Base-by-base conservation (phyloP, 2,888 invertebrate genomes). In the Epistrophella euchroma region DNA sequence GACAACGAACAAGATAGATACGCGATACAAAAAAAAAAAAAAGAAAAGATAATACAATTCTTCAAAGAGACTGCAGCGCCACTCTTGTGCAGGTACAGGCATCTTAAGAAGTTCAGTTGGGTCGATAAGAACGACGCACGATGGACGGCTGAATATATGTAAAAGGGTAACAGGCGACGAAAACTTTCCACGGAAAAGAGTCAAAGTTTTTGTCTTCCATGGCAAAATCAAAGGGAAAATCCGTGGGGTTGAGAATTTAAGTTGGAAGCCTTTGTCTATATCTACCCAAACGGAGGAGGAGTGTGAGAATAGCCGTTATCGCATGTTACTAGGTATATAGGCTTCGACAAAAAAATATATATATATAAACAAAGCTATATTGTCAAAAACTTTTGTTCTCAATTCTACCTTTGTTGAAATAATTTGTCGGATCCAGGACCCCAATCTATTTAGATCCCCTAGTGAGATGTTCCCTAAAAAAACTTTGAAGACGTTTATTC, bases 111-210 rank as follows among this genome's bases (percentile, higher is more conserved):
- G 22, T 64, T 37, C 13, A 17, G n/a, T n/a, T 17, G 17, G 19
- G 35, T 56, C 6, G 58, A 32, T 32, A 35, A 35, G 37, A 4
- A 47, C 35, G 55, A 55, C 22, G 55, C n/a, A 72, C 7, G 52
- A 40, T 0, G 5, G 15, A 15, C 7, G 13, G 13, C 28, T 28
- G 37, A 10, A 19, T 28, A n/a, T n/a, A n/a, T n/a, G n/a, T n/a
- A 25, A 62, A 43, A 45, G 71, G 19, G 17, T 47, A 52, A 35
- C 58, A 52, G 50, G 52, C 80, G 72, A 71, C 58, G 64, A 73
- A 81, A 86, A 86, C 76, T 86, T 86, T 81, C 35, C 64, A 73
- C 85, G 68, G 70, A 25, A 72, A 60, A 76, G 72, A 72, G 32
- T 15, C n/a, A 64, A 77, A 86, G 56, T 81, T 86, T 81, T 77